Base-by-base conservation (phyloP, 2,797 vertebrate species). In the Neoniphon sammara region DNA sequence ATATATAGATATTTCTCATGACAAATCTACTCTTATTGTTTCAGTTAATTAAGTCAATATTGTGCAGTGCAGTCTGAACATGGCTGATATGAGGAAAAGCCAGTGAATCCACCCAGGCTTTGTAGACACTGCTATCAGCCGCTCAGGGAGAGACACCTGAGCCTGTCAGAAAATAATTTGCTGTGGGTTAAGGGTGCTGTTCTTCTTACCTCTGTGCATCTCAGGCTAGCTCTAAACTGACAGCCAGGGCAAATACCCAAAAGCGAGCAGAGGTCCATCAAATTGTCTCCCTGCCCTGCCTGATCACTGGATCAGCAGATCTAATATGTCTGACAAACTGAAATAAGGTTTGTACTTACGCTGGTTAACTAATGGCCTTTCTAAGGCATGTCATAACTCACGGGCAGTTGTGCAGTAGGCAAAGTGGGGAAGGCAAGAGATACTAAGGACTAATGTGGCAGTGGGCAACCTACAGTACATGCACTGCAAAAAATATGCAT, bases 131-230 rank as follows among this genome's bases (percentile, higher is more conserved):
- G 78, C 74, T 78, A 80, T 78, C 82, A 68, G 60, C 70, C 66
- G 70, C 65, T 72, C 36, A 6, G 69, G 53, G 42, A 65, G 82
- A 81, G 62, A 76, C 82, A 83, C 73, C 86, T 63, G 78, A 84
- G 75, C 82, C 82, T 87, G 89, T 90, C 87, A 86, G 80, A 80
- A 73, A 73, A 68, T 91, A 91, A 92, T 91, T n/a, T 89, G 84
- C 86, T 78, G 9, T 68, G 76, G 55, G 82, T 89, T 89, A 77
- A 73, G 79, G 70, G 78, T 86, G 75, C 80, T 84, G 77, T 78
- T 88, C 71, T 77, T 81, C 49, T 80, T 72, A 76, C 73, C 62
- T 73, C 65, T 55, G 49, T 75, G 78, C 66, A 65, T 81, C 69
- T 87, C 53, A 78, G 85, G 87, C 88, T 82, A 86, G 63, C 63